Percentiles rank a stretch among this genome's conserved stretches.
Evolutionary conservation across 2,888 invertebrate genomes (phyloP).

Genomic region (Drosophila kuntzei): DNA sequence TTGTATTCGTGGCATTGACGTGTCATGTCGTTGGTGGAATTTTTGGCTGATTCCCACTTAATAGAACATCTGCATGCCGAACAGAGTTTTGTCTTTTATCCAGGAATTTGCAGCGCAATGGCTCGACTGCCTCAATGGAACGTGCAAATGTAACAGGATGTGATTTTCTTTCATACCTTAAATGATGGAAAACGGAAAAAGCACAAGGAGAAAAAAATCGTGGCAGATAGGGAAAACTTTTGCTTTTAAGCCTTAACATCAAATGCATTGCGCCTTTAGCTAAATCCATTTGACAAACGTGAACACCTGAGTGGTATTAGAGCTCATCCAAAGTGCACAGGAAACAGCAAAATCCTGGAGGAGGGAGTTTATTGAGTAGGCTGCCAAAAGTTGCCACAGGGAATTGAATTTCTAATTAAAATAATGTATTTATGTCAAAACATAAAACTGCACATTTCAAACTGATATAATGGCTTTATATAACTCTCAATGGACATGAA

Average conservation of each 20-base stretch:
- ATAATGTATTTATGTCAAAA: conserved; percentile 19
- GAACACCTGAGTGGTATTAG: conserved; percentile 15
- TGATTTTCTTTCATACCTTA: conserved; percentile 29
- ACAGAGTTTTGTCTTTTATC: conserved; percentile 12
- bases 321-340: background rate
- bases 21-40: conserved; percentile 13
- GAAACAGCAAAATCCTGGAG: background rate
- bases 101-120: conserved; percentile 1
- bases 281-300: conserved; percentile 32
- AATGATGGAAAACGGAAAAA: conserved; percentile 19
- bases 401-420: conserved; percentile 19
- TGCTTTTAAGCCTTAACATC: conserved; percentile 16
- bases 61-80: conserved; percentile 50
- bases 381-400: background rate
- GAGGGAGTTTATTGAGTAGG: background rate
- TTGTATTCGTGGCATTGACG: conserved; percentile 6
- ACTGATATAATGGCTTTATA: background rate
- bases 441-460: conserved; percentile 1
- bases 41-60: conserved; percentile 45
- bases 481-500: background rate
- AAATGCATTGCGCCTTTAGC: conserved; percentile 36
- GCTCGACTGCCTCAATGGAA: conserved; percentile 46
- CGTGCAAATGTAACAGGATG: conserved; percentile 45
- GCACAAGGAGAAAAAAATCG: background rate
- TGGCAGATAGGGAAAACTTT: background rate